These are phyloP conservation scores for Stenchaetothrips biformis DNA, from an alignment of 2,888 invertebrate species.

Conservation along the genomic window DNA sequence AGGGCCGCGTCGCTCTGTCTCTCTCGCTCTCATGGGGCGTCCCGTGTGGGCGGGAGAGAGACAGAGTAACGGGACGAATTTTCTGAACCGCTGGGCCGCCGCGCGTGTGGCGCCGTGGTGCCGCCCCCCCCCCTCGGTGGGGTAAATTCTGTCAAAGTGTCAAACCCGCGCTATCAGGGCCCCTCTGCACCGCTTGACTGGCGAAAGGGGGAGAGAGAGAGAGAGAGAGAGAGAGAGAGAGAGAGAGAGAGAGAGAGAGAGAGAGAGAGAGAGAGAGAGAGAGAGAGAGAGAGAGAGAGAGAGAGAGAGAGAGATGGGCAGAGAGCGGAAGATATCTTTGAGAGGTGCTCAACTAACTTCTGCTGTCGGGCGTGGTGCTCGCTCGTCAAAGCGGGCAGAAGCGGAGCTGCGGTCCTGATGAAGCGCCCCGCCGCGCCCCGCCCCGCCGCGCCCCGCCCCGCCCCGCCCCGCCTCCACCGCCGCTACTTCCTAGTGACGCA, in stretches of 20 bases:
- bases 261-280: too few species aligned
- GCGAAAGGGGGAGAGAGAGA: too few species aligned
- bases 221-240: too few species aligned
- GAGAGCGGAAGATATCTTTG: too few species aligned
- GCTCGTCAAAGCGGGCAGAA: neutral
- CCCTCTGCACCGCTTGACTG: too few species aligned
- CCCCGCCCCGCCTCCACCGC: neutral
- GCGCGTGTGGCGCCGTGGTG: neutral
- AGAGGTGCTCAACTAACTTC: neutral
- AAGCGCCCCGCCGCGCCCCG: neutral
- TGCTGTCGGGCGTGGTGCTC: neutral
- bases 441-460: neutral
- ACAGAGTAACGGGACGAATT: too few species aligned
- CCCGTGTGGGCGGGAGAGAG: too few species aligned
- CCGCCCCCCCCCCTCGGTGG: neutral
- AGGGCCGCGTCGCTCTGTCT: too few species aligned
- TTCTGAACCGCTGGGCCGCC: neutral
- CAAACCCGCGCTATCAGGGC: neutral
- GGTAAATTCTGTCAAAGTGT: neutral
- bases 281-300: too few species aligned
- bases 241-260: too few species aligned
- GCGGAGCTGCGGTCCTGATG: neutral
- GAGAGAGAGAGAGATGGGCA: too few species aligned
- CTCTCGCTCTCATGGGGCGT: too few species aligned
- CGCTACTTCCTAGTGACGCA: constrained; percentile 1